Base-by-base conservation (phyloP, 2,797 vertebrate species). In the Emydoidea blandingii region DNA sequence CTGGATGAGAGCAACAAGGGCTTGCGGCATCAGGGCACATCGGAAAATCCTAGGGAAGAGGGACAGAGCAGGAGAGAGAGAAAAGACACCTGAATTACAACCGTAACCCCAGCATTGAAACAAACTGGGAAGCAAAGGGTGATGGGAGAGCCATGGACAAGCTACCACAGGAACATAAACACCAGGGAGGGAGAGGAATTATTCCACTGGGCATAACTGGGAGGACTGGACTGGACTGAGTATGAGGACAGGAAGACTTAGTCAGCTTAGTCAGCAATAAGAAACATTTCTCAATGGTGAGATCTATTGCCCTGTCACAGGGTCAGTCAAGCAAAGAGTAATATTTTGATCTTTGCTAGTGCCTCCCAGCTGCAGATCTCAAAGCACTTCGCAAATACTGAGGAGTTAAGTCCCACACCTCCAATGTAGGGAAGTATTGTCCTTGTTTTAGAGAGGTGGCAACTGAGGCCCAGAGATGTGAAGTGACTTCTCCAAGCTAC, bases 11-110 rank as follows among this genome's bases (percentile, higher is more conserved):
- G 68, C 62, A 49, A 1, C 49, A 79, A 53, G 95, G 95, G 50
- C 97, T 97, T 94, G 91, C 5, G 15, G 97, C 96, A 97, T 99
- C 99, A 99, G 98, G 98, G 98, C 92, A 99, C 99, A 99, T 99
- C 99, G 97, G 98, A 98, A 95, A 98, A 97, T 97, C 98, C 99
- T 99, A 79, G 62, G 87, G 87, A 84, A 88, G 44, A 59, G 54
- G 76, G 54, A 95, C 74, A 10, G 94, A 85, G 82, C 72, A 62
- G 50, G 34, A 86, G 85, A 89, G 79, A 85, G 29, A 89, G 89
- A 88, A 82, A 78, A 89, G 91, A 79, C 10, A 18, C 25, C 18
- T 4, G 16, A 2, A 62, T 96, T 59, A 92, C 0, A 72, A 0
- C 23, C 68, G 59, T 4, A 62, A 83, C 0, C 1, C 59, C 59